Evolutionary conservation across 2,888 invertebrate genomes (phyloP).

Genomic region (Digitonthophagus gazella): DNA sequence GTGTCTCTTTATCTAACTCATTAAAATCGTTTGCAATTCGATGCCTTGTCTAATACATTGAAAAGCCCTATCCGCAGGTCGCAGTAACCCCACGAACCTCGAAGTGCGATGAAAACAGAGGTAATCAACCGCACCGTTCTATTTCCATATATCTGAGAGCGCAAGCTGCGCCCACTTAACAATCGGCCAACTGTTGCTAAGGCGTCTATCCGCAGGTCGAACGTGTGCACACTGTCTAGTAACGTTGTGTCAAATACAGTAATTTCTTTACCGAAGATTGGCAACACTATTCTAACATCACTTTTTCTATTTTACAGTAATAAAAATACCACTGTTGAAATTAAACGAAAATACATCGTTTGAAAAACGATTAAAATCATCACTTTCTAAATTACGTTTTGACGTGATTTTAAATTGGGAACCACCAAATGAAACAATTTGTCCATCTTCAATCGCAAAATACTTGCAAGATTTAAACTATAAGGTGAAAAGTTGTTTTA

Average conservation of each 20-base stretch:
- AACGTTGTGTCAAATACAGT: not conserved
- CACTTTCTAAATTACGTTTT: constrained; percentile 50
- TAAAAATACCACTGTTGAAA: constrained; percentile 54
- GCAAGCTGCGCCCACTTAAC: too few species aligned
- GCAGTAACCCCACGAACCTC: too few species aligned
- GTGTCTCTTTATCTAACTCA: too few species aligned
- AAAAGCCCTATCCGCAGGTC: too few species aligned
- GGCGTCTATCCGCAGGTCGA: too few species aligned
- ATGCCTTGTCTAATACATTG: too few species aligned
- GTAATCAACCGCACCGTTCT: too few species aligned
- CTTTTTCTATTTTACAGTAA: constrained; percentile 48
- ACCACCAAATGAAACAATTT: constrained; percentile 52
- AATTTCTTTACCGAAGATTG: too few species aligned
- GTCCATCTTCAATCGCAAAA: constrained; percentile 61
- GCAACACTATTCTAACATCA: not conserved
- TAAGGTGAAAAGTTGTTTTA: constrained; percentile 50
- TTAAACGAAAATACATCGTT: constrained; percentile 52
- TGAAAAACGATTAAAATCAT: constrained; percentile 49
- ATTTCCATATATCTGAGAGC: too few species aligned
- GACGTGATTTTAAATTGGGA: constrained; percentile 56
- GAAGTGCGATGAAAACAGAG: too few species aligned
- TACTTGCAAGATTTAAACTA: constrained; percentile 55
- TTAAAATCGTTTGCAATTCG: too few species aligned
- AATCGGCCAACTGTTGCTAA: not conserved
- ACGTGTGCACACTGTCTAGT: too few species aligned